phyloP scores from a whole-genome alignment of 2,888 invertebrate genomes.

The Phengaris arion region DNA sequence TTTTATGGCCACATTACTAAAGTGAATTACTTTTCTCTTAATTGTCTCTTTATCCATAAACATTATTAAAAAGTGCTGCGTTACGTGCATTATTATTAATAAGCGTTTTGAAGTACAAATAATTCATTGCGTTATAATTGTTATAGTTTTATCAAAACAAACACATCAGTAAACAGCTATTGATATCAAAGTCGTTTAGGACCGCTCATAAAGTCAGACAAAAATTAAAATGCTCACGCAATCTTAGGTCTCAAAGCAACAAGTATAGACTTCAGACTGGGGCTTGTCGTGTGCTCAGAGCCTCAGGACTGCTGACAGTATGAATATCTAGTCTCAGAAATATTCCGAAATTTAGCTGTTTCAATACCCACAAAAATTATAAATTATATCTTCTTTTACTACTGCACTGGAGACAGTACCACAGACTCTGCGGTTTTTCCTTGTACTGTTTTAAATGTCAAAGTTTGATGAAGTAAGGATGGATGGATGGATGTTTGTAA shows the following conservation, averaged over 20 bases:
- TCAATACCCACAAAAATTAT: background rate
- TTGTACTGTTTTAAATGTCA: too few relatives aligned
- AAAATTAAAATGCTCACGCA: slow-evolving; percentile 30
- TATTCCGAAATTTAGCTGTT: background rate
- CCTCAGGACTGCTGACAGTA: background rate
- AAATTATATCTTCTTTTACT: background rate
- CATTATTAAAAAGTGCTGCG: too few relatives aligned
- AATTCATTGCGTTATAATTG: too few relatives aligned
- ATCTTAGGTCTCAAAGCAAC: slow-evolving; percentile 29
- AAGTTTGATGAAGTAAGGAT: too few relatives aligned
- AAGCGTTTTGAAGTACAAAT: background rate
- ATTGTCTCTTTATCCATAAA: too few relatives aligned
- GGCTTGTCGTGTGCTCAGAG: slow-evolving; percentile 14
- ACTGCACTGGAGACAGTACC: too few relatives aligned
- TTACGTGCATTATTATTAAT: background rate
- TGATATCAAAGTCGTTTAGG: slow-evolving; percentile 6
- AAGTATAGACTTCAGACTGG: slow-evolving; percentile 30
- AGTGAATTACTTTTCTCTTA: too few relatives aligned
- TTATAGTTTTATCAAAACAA: background rate
- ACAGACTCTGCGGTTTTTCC: too few relatives aligned
- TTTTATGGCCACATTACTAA: background rate
- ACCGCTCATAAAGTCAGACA: slow-evolving; percentile 12
- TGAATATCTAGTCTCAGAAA: background rate
- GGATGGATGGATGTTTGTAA: too few relatives aligned
- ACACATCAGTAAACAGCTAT: background rate